Evolutionary conservation across 2,113 vertebrate genomes (phyloP), one percentile per base, ranked within the genome.

Genomic region (Nycticryphes semicollaris): DNA sequence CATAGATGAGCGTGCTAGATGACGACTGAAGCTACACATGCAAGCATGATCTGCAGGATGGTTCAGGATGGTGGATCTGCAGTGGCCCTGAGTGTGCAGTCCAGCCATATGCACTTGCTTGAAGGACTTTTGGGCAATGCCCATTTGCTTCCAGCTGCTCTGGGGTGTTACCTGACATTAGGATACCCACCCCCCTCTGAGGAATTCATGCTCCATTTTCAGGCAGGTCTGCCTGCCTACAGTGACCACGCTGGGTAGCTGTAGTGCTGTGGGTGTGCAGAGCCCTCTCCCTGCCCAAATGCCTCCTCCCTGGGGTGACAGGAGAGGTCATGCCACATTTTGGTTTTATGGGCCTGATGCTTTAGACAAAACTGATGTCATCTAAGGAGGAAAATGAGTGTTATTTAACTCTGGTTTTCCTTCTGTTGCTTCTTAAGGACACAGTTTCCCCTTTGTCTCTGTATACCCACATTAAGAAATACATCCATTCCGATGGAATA

Each of bases 171-270:
- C 7, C 1, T 68, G 53, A 28, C 27, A 25, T 62, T 19, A 48
- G 59, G 18, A 27, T 41, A 24, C 10, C 7, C 56, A 14, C 19
- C 10, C 4, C 54, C 17, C 25, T 22, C 33, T 37, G n/a, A 70
- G 69, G 50, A 86, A 41, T 20, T 63, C 3, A 0, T 3, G 4
- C 10, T 12, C 11, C 1, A 0, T 57, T 74, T 84, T n/a, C 31
- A 47, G 87, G 51, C 37, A 35, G 74, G 39, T 13, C 50, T 81
- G 30, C 13, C 23, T 13, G 4, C 35, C 30, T 43, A 3, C n/a
- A 35, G 12, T 72, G 75, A 45, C 24, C n/a, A 24, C 4, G 5
- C 28, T 25, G 56, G 30, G 10, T 70, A 39, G 27, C 20, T 76
- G 16, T 70, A 37, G 10, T 84, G 48, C 15, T 2, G 4, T 6